phyloP scores from a whole-genome alignment of 2,113 vertebrate species.

The Thalassoma bifasciatum region DNA sequence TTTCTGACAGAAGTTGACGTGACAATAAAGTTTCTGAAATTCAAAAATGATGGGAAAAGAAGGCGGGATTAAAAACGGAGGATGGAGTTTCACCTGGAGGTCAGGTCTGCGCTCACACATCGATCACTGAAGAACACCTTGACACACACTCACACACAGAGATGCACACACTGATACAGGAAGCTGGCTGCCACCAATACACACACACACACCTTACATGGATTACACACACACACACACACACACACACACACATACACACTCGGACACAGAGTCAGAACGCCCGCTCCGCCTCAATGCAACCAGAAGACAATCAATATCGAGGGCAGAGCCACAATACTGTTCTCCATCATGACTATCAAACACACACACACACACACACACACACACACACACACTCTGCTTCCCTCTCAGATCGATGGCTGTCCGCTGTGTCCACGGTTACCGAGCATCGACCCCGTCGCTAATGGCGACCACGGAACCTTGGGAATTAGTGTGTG shows the following conservation, averaged over 20 bases:
- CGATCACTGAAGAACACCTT: too few species aligned
- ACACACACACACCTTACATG: too few species aligned
- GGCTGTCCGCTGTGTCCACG: conserved; percentile 79
- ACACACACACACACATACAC: conserved; percentile 38
- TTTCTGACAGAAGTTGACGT: too few species aligned
- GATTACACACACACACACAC: not conserved
- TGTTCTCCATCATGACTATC: conserved; percentile 73
- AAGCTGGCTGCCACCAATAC: too few species aligned
- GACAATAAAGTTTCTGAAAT: too few species aligned
- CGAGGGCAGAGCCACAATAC: conserved; percentile 64
- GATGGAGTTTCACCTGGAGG: too few species aligned
- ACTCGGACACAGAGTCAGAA: conserved; percentile 46
- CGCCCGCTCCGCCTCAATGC: conserved; percentile 71
- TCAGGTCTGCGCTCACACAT: too few species aligned
- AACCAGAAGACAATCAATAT: conserved; percentile 75
- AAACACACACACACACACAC: conserved; percentile 64
- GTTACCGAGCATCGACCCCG: conserved; percentile 77
- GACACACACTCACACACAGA: too few species aligned
- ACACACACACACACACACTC: conserved; percentile 24
- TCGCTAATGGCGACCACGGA: conserved; percentile 79
- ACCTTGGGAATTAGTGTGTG: conserved; percentile 79
- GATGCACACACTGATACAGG: too few species aligned
- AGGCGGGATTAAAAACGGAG: too few species aligned
- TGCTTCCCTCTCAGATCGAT: conserved; percentile 74
- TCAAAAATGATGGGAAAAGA: too few species aligned